A percentile compares a stretch with the other conserved stretches of the same genome.
Conservation (phyloP, 2,888 invertebrate genomes). For the Harpalus rubripes region DNA sequence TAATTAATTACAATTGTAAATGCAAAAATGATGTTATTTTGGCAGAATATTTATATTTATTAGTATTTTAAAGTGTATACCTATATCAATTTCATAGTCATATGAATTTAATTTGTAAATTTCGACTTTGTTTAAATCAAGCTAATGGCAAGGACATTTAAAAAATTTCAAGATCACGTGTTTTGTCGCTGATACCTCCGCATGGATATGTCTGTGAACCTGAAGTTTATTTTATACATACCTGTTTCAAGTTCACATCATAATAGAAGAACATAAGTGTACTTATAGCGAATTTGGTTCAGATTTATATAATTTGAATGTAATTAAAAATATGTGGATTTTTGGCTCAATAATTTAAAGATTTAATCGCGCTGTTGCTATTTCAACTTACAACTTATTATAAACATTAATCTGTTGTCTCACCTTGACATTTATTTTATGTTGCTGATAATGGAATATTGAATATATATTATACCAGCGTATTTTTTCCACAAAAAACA, state of each 20-base stretch:
- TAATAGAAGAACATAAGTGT: too few species aligned
- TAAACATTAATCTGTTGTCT: constrained; percentile 65
- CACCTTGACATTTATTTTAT: constrained; percentile 67
- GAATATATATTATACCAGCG: constrained; percentile 65
- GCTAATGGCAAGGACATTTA: constrained; percentile 49
- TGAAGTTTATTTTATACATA: neutral
- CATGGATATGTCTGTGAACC: neutral
- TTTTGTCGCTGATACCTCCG: constrained; percentile 32
- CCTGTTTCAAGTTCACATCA: neutral
- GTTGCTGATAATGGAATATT: constrained; percentile 67
- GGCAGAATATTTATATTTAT: too few species aligned
- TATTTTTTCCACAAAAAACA: constrained; percentile 57
- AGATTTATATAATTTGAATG: too few species aligned
- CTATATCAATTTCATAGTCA: neutral
- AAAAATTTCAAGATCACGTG: constrained; percentile 44
- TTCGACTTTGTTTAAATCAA: neutral
- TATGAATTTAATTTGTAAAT: neutral
- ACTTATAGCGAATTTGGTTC: too few species aligned
- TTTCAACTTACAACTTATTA: constrained; percentile 66
- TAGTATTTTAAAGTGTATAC: too few species aligned
- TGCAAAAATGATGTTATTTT: too few species aligned
- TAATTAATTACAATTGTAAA: too few species aligned
- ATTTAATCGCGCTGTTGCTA: constrained; percentile 58
- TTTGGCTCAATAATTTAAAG: constrained; percentile 20
- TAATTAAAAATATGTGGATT: constrained; percentile 5